Base-by-base conservation (phyloP, 2,888 invertebrate species). In the Bedellia somnulentella region DNA sequence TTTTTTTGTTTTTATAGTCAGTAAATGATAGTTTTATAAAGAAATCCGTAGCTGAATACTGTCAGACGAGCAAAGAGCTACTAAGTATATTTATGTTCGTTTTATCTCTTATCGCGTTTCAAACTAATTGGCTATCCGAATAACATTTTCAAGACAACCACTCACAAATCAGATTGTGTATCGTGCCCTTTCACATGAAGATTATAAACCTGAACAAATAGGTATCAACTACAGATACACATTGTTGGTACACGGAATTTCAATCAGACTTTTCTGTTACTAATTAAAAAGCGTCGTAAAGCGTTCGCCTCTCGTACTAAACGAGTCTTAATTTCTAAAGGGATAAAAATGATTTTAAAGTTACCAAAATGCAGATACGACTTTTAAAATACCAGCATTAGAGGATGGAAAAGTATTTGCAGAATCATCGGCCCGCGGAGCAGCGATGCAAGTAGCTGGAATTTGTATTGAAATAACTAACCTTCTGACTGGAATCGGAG, bases 221-320 rank as follows among this genome's bases (percentile, higher is more conserved):
- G 57, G 55, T 55, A 58, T 51, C 53, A 52, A 54, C 50, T 56
- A 49, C 50, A 46, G 52, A 57, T 62, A 59, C 58, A 68, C 64
- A 66, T 58, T 61, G 67, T 58, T 57, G 55, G 58, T 62, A 71
- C 73, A 75, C 49, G 71, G 73, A 75, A 73, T 73, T 71, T 75
- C 73, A 75, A 75, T 75, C 73, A 73, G 61, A 49, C 49, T 43
- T 32, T 32, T 32, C 25, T 24, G 14, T 3, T 21, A 8, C 13
- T 4, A 11, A 16, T 11, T 15, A 27, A 26, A 27, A 31, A 23
- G 10, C 22, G 10, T 14, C 5, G 5, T 26, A 9, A 12, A 9
- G 14, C 12, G 14, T n/a, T 5, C 22, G 13, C 6, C 6, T 4
- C 12, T 25, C 18, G 10, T 18, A 27, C 30, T 8, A 46, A 30